A percentile compares a stretch with the other conserved stretches of the same genome.
phyloP scores from a whole-genome alignment of 2,888 invertebrate genomes.

The Pseudococcus longispinus region DNA sequence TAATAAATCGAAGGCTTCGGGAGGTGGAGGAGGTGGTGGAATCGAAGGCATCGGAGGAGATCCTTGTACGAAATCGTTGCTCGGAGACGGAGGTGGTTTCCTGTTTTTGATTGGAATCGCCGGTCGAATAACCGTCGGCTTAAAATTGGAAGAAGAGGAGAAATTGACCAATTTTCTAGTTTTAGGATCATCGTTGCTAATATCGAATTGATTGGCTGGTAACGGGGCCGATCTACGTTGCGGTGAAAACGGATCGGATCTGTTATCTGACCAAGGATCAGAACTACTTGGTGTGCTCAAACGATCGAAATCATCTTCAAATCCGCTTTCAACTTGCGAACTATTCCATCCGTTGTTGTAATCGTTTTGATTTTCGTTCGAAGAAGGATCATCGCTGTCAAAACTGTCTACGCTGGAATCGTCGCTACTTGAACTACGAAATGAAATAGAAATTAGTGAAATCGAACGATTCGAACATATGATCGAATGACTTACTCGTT shows the following conservation, averaged over 20 bases:
- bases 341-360: conserved; percentile 61
- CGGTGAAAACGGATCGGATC: conserved; percentile 68
- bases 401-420: conserved; percentile 78
- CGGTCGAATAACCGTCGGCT: conserved; percentile 53
- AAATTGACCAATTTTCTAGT: conserved; percentile 13
- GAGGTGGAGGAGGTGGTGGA: conserved; percentile 79
- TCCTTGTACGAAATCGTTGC: conserved; percentile 42
- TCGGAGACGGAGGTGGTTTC: background rate
- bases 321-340: conserved; percentile 79
- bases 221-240: conserved; percentile 59
- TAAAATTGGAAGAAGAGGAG: conserved; percentile 46
- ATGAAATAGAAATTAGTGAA: background rate
- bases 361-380: conserved; percentile 65
- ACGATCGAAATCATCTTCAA: conserved; percentile 83
- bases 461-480: background rate
- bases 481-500: background rate
- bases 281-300: conserved; percentile 60
- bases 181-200: conserved; percentile 58
- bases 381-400: conserved; percentile 73
- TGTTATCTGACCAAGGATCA: conserved; percentile 58
- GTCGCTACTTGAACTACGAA: conserved; percentile 72
- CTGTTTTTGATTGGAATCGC: conserved; percentile 6
- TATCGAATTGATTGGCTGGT: conserved; percentile 57
- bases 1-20: conserved; percentile 62
- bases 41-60: conserved; percentile 78